These are phyloP conservation scores for Ethmia dodecea DNA, from an alignment of 2,888 invertebrate genomes.

Conservation along the genomic window DNA sequence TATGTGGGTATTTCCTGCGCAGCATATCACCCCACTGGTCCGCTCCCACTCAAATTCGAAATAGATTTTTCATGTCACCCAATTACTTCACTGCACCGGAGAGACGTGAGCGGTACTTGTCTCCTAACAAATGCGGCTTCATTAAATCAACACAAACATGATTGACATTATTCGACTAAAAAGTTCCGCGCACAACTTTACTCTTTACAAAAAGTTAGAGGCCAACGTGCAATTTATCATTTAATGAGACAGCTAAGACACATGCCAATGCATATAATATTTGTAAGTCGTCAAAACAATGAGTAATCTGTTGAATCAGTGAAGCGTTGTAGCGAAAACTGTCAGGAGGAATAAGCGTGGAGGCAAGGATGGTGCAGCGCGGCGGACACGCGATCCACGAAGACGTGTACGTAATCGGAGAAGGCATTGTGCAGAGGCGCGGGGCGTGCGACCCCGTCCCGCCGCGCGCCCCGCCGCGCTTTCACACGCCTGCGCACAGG, in stretches of 20 bases:
- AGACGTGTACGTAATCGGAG: slow-evolving; percentile 70
- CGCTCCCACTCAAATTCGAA: slow-evolving; percentile 22
- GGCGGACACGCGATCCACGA: slow-evolving; percentile 60
- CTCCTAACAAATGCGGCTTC: too few species aligned
- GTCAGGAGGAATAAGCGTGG: slow-evolving; percentile 61
- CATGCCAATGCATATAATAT: too few species aligned
- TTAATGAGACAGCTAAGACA: too few species aligned
- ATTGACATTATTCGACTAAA: too few species aligned
- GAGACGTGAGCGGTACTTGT: too few species aligned
- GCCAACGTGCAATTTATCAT: too few species aligned
- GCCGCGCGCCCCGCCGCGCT: slow-evolving; percentile 35
- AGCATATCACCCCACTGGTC: too few species aligned
- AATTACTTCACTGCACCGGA: too few species aligned
- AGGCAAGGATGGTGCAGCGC: slow-evolving; percentile 38
- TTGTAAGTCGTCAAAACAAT: slow-evolving; percentile 16
- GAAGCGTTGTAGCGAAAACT: slow-evolving; percentile 57
- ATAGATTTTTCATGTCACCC: too few species aligned
- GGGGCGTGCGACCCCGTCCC: slow-evolving; percentile 56
- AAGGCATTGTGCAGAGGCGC: slow-evolving; percentile 70
- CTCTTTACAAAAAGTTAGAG: too few species aligned
- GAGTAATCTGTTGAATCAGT: slow-evolving; percentile 45
- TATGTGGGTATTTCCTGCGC: slow-evolving; percentile 38
- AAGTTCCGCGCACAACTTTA: too few species aligned
- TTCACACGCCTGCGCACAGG: slow-evolving; percentile 74
- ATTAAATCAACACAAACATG: too few species aligned